Base-by-base conservation (phyloP, 2,888 invertebrate genomes). In the Lymantria dispar region DNA sequence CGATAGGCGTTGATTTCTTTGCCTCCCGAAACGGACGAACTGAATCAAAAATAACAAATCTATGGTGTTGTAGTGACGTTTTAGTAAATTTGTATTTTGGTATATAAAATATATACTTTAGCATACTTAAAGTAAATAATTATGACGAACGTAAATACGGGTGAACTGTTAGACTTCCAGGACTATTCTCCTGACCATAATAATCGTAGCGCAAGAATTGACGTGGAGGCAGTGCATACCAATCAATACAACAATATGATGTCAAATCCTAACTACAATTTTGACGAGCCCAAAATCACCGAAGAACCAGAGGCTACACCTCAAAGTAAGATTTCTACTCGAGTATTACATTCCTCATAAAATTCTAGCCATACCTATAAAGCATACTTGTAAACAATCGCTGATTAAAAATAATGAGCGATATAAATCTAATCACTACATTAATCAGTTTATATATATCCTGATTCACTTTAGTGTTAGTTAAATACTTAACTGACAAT, bases 101-200 rank as follows among this genome's bases (percentile, higher is more conserved):
- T 10, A 38, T 38, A 38, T 38, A 38, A 8, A n/a, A n/a, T 12
- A 38, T 2, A n/a, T 38, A 38, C 2, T 38, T 45, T 47, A 14
- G n/a, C 43, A 42, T 52, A 13, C 50, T 53, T 58, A 56, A 53
- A 57, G 45, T 50, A 52, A 60, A 50, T 50, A 56, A 80, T 30
- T 47, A 91, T 91, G 90, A 65, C 86, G 30, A 85, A 86, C 64
- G 83, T 89, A 30, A 81, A 86, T 55, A 93, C 94, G 38, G 94
- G 93, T 43, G 94, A 95, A 73, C 83, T 95, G 58, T 78, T 95
- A 54, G 94, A 94, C 56, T 96, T 96, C 70, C 95, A 95, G 81
- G 95, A 96, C 73, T 95, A 94, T 80, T 93, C 94, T 29, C 93
- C 94, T 9, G 87, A 87, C 56, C 89, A 87, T 53, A 90, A 87